These are phyloP conservation scores for Cyphomyrus discorhynchus DNA, from an alignment of 2,113 vertebrate genomes.

Conservation along the genomic window DNA sequence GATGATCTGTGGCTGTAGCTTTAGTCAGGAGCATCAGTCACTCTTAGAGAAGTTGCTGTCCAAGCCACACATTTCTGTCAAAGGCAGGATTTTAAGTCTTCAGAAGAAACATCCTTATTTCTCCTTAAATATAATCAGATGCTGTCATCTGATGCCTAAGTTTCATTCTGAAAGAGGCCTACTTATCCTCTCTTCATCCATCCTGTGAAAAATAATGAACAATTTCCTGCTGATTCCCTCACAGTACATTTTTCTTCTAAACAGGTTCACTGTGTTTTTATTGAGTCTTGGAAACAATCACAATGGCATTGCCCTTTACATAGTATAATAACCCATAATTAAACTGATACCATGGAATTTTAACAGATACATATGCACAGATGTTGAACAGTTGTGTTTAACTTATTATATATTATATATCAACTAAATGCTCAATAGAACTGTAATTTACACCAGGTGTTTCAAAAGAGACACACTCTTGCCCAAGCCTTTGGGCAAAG, in stretches of 20 bases:
- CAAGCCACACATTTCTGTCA: background rate
- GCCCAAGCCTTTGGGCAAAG: constrained; percentile 7
- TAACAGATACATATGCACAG: background rate
- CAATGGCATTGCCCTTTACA: background rate
- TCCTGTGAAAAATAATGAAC: background rate
- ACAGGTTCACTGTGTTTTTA: background rate
- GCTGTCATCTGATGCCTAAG: background rate
- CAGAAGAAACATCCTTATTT: background rate
- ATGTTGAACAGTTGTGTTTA: background rate
- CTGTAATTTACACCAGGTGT: constrained; percentile 23
- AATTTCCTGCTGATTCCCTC: background rate
- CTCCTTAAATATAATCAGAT: background rate
- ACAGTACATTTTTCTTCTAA: background rate
- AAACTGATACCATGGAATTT: background rate
- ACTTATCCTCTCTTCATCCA: background rate
- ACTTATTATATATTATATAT: constrained; percentile 9
- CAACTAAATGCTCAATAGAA: constrained; percentile 10
- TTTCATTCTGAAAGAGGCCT: background rate
- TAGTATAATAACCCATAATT: constrained; percentile 11
- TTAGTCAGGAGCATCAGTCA: background rate
- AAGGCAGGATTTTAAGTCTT: background rate
- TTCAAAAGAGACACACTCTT: constrained; percentile 2
- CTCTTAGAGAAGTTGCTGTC: background rate
- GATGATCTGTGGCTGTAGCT: background rate
- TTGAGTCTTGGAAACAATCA: background rate